Conservation (phyloP, 2,888 invertebrate species). For the Andrena bicolor region DNA sequence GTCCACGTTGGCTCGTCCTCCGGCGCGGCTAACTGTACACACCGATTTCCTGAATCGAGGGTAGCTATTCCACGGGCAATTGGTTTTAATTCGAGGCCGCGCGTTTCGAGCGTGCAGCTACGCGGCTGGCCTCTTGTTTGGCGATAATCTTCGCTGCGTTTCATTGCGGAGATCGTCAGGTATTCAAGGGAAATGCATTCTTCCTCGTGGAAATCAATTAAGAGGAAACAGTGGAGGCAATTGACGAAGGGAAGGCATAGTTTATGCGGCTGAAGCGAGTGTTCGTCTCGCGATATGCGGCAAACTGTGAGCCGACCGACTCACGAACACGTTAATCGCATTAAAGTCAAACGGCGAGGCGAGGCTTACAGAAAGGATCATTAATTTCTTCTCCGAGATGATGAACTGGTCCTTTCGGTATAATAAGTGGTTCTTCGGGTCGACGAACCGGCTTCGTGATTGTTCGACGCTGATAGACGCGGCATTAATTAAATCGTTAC, state of each 20-base stretch:
- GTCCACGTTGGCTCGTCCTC: slow-evolving; percentile 20
- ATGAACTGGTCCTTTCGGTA: slow-evolving; percentile 3
- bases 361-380: background rate
- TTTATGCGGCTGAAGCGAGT: background rate
- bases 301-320: background rate
- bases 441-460: slow-evolving; percentile 34
- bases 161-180: background rate
- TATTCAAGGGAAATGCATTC: background rate
- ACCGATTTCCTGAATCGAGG: slow-evolving; percentile 55
- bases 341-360: background rate
- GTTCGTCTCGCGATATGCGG: background rate
- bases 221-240: background rate
- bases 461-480: slow-evolving; percentile 3
- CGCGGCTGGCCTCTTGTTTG: background rate
- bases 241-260: background rate
- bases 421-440: slow-evolving; percentile 20
- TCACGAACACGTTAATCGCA: slow-evolving; percentile 11
- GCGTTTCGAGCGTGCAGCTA: slow-evolving; percentile 51
- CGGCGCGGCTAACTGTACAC: slow-evolving; percentile 33
- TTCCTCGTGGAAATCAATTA: background rate
- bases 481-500: slow-evolving; percentile 52
- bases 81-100: slow-evolving; percentile 68
- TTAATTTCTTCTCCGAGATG: background rate
- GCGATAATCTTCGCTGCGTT: background rate
- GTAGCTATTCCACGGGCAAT: slow-evolving; percentile 45